These are phyloP conservation scores for Trichechus manatus DNA, from an alignment of 2,113 vertebrate species.

Conservation along the genomic window DNA sequence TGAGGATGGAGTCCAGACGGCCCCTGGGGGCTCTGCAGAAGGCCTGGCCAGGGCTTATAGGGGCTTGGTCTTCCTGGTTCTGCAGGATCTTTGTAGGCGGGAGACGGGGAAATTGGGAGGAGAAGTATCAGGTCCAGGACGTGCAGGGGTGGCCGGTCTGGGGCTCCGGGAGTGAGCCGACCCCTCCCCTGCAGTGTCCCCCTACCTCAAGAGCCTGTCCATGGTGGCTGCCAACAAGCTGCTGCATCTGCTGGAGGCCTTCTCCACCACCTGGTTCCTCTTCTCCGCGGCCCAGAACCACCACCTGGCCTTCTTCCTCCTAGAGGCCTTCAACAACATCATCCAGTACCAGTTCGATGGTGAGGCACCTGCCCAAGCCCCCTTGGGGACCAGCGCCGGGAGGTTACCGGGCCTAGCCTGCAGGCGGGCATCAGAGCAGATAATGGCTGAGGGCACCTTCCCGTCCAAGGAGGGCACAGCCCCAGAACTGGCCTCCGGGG, in stretches of 20 bases:
- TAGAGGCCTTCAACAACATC: slow-evolving; percentile 99
- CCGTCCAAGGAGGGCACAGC: neutral
- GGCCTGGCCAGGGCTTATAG: neutral
- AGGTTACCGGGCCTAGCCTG: neutral
- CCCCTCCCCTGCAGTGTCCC: slow-evolving; percentile 91
- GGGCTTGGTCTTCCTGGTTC: neutral
- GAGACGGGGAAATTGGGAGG: neutral
- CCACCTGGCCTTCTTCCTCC: slow-evolving; percentile 97
- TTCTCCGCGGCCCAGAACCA: slow-evolving; percentile 97
- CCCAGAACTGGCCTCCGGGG: neutral
- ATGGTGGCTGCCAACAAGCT: slow-evolving; percentile 99
- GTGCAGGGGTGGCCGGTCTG: neutral
- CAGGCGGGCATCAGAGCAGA: accelerated
- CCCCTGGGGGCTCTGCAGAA: neutral
- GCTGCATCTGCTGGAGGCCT: slow-evolving; percentile 97
- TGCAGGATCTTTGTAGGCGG: neutral
- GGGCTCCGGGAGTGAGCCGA: neutral
- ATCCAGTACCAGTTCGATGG: slow-evolving; percentile 99
- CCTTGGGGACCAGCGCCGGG: neutral
- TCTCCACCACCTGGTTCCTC: slow-evolving; percentile 98
- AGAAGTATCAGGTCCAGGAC: neutral
- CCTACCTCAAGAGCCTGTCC: slow-evolving; percentile 98
- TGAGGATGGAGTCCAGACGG: neutral
- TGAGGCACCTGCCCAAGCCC: slow-evolving; percentile 79
- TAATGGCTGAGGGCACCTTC: neutral